Base-by-base conservation (phyloP, 2,888 invertebrate genomes). In the Iselma pallidipennis region DNA sequence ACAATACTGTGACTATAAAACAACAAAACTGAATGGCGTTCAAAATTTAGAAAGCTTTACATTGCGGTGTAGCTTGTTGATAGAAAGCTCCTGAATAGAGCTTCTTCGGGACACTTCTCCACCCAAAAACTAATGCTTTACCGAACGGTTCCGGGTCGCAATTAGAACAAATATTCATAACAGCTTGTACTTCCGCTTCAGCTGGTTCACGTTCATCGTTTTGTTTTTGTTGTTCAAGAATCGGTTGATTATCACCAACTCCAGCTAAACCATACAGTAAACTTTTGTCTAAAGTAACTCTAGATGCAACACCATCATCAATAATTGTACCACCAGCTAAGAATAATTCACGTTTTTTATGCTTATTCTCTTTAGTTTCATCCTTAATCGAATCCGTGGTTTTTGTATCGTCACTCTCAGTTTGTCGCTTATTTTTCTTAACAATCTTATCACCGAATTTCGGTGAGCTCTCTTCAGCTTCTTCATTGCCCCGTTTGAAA, bases 101-200 rank as follows among this genome's bases (percentile, higher is more conserved):
- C 76, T 91, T 91, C 78, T 91, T 91, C 0, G 89, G 85, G 0
- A 89, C 86, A 55, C 83, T 84, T 73, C 92, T 87, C 94, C 94
- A 94, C 6, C 89, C 89, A 31, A 94, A 85, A 2, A 92, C 85
- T 19, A 92, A 83, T 6, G 92, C 93, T 72, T 91, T 91, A 66
- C 88, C 88, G 81, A 94, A 94, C 0, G 94, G 93, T 75, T 93
- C 93, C 0, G 85, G 80, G 19, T 88, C 85, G 72, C 93, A 94
- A 1, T 88, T 89, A 60, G 89, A 87, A 80, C 94, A 94, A 1
- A 92, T 83, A 69, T 88, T 85, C 89, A 92, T 90, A 0, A 93
- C 91, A 9, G 90, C 90, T 70, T 85, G 89, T 0, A 93, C 93
- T 79, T 93, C 93, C 28, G 89, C 91, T 78, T 93, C 92, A 0